Evolutionary conservation across 1,140 invertebrate genomes (phyloP).

Genomic region (Bilobella aurantiaca): DNA sequence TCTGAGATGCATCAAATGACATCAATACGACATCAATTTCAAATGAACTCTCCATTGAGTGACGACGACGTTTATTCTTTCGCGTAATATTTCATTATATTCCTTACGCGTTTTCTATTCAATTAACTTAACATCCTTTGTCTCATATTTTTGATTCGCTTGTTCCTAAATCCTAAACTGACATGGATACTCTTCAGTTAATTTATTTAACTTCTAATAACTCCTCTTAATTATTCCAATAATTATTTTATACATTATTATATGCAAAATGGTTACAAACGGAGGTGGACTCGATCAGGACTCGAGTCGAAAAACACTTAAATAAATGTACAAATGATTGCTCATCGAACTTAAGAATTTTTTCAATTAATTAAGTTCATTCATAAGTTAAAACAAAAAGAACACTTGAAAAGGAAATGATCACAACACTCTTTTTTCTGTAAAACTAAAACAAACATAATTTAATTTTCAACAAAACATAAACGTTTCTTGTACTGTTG

Average conservation of each 20-base stretch:
- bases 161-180: background rate
- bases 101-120: background rate
- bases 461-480: no score
- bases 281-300: no score
- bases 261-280: background rate
- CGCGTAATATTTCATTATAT: background rate
- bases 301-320: no score
- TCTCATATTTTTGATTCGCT: background rate
- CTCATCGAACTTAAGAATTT: no score
- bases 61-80: background rate
- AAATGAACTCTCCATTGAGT: no score
- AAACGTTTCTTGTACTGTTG: no score
- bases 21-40: no score
- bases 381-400: background rate
- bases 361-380: background rate
- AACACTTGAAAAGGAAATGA: no score
- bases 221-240: no score
- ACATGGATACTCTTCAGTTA: background rate
- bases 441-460: no score
- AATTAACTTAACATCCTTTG: background rate
- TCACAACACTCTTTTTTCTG: no score
- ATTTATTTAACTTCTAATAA: background rate
- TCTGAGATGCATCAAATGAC: background rate
- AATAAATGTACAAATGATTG: no score
- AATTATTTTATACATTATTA: background rate